Conservation (phyloP, 2,888 invertebrate species). For the Tetragonula carbonaria region DNA sequence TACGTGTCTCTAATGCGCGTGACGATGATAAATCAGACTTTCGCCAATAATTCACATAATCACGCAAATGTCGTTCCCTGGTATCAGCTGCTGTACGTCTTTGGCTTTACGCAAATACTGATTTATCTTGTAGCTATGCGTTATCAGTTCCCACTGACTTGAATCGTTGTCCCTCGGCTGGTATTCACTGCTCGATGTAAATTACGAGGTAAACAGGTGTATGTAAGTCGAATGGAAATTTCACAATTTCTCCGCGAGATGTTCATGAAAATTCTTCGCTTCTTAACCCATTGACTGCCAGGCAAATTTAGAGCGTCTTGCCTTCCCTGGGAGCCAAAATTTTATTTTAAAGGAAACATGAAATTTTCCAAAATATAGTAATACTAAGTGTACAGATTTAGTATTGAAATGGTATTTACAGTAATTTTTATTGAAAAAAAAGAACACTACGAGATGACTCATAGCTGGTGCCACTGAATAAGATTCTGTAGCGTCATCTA, state of each 20-base stretch:
- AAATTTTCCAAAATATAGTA: no score
- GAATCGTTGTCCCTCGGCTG: background rate
- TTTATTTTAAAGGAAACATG: no score
- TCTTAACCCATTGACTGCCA: background rate
- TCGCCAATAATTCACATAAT: slow-evolving; percentile 31
- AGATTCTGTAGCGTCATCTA: no score
- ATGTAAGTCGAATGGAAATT: background rate
- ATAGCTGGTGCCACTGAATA: no score
- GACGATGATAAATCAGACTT: slow-evolving; percentile 5
- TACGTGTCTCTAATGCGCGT: background rate
- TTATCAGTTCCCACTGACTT: slow-evolving; percentile 16
- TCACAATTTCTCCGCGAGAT: background rate
- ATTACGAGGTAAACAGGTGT: background rate
- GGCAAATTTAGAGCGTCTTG: no score
- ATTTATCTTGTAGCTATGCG: slow-evolving; percentile 38
- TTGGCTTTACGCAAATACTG: slow-evolving; percentile 15
- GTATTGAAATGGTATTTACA: no score
- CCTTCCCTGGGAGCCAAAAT: no score
- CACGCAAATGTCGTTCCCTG: slow-evolving; percentile 9
- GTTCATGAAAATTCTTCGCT: background rate
- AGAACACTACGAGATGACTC: no score
- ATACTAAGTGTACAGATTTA: no score
- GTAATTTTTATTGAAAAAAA: no score
- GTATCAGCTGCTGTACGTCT: slow-evolving; percentile 14
- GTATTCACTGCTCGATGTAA: background rate